These are phyloP conservation scores for Dipodomys merriami DNA, from an alignment of 2,113 vertebrate species.

Conservation along the genomic window DNA sequence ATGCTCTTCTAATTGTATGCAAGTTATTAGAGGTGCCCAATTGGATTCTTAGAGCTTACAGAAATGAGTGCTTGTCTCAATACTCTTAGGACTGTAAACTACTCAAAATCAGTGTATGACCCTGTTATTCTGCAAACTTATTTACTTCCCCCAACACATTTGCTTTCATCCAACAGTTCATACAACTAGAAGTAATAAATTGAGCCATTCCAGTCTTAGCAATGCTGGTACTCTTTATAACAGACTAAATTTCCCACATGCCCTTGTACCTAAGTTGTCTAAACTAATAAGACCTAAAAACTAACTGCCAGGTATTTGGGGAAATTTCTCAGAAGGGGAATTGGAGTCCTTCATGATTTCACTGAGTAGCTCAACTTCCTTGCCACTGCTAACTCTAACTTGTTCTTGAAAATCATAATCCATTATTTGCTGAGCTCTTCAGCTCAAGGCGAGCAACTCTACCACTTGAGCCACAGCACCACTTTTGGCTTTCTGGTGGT, in stretches of 20 bases:
- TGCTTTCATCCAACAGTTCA: background rate
- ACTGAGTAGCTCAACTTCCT: background rate
- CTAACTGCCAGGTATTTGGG: background rate
- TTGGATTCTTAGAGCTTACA: background rate
- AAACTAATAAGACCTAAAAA: background rate
- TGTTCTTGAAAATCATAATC: background rate
- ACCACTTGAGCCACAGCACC: no score
- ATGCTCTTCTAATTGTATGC: background rate
- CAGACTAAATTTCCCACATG: conserved; percentile 7
- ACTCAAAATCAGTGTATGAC: background rate
- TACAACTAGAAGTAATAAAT: background rate
- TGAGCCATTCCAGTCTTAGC: background rate
- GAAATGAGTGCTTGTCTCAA: background rate
- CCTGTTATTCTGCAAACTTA: background rate
- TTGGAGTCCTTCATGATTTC: background rate
- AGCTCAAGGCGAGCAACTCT: no score
- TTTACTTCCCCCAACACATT: background rate
- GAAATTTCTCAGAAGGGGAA: background rate
- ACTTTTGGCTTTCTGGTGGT: no score
- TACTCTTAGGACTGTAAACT: background rate
- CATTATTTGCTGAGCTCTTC: background rate
- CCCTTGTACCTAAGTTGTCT: background rate
- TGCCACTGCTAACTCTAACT: background rate
- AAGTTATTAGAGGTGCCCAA: background rate
- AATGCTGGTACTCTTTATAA: background rate